Evolutionary conservation across 2,797 vertebrate genomes (phyloP).

Genomic region (Amazona ochrocephala): DNA sequence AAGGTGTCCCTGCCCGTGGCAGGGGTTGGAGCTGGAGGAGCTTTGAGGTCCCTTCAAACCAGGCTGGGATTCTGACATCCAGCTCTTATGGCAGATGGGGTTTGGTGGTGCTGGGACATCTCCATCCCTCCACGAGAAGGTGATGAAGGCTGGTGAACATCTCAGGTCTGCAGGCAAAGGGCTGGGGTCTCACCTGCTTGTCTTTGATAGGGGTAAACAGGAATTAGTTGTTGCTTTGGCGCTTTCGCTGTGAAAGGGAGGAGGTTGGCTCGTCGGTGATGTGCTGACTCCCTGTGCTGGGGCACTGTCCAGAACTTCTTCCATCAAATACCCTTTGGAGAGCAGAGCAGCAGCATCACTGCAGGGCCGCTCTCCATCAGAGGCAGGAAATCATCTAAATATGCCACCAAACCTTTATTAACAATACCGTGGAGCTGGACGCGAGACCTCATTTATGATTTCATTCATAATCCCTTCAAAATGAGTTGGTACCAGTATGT

Average conservation of each 20-base stretch:
- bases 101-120: accelerated
- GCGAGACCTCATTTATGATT: slow-evolving; percentile 74
- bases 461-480: slow-evolving; percentile 81
- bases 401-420: slow-evolving; percentile 42
- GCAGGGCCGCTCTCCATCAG: accelerated
- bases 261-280: neutral
- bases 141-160: accelerated
- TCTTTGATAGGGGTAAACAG: neutral
- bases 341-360: accelerated
- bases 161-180: neutral
- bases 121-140: accelerated
- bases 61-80: neutral
- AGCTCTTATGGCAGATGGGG: accelerated
- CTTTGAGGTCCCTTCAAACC: neutral
- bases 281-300: neutral
- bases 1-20: too few species aligned
- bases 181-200: neutral
- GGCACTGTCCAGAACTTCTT: neutral
- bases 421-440: slow-evolving; percentile 43
- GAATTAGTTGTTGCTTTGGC: neutral
- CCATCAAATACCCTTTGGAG: neutral
- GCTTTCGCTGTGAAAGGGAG: neutral
- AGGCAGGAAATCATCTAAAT: neutral
- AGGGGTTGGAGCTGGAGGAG: neutral
- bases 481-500: slow-evolving; percentile 79